Conservation (phyloP, 2,888 invertebrate species). For the Prostheceraeus crozeri region DNA sequence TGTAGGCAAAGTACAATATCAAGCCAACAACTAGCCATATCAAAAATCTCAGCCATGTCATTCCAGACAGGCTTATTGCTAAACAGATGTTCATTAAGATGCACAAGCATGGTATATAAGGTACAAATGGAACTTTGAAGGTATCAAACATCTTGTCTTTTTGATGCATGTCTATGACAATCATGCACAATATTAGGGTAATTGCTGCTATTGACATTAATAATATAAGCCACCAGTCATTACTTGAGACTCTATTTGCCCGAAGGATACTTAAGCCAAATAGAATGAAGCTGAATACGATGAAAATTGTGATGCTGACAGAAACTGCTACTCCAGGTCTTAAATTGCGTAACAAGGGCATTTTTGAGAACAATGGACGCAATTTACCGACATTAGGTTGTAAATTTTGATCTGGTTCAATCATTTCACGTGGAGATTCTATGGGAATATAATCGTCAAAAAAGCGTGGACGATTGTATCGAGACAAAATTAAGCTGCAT, state of each 20-base stretch:
- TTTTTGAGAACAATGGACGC: conserved; percentile 65
- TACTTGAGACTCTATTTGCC: conserved; percentile 60
- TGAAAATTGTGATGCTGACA: conserved; percentile 66
- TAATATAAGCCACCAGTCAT: conserved; percentile 67
- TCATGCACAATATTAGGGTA: conserved; percentile 47
- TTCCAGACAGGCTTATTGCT: conserved; percentile 69
- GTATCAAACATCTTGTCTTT: conserved; percentile 54
- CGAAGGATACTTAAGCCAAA: conserved; percentile 62
- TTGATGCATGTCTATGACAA: conserved; percentile 54
- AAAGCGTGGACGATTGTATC: conserved; percentile 64
- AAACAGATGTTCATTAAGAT: conserved; percentile 74
- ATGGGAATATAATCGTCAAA: conserved; percentile 21
- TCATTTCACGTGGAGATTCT: conserved; percentile 21
- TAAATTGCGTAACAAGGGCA: conserved; percentile 68
- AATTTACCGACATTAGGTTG: too few species aligned
- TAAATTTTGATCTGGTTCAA: too few species aligned
- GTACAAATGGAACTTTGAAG: conserved; percentile 66
- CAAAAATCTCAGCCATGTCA: conserved; percentile 75
- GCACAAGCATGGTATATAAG: conserved; percentile 71
- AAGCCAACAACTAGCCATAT: conserved; percentile 69
- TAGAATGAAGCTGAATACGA: conserved; percentile 46
- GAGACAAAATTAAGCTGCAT: conserved; percentile 75
- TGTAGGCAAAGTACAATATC: too few species aligned
- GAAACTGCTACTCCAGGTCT: conserved; percentile 71
- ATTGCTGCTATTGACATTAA: conserved; percentile 48